These are phyloP conservation scores for Galaxea fascicularis DNA, from an alignment of 92 coral and sea anemone genomes.

Conservation along the genomic window DNA sequence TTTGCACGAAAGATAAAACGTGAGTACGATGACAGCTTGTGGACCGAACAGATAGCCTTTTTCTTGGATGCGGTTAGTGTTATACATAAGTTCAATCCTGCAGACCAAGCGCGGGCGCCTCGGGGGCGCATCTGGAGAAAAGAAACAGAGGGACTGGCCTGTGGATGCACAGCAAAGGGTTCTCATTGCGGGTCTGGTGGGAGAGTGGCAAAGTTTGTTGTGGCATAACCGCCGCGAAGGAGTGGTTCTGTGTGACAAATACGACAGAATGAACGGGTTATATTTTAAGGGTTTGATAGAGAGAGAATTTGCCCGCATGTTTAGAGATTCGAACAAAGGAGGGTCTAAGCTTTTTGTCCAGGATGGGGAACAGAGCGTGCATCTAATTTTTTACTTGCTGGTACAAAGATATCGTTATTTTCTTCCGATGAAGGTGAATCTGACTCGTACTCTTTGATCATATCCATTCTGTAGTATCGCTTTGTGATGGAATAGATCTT, in stretches of 20 bases:
- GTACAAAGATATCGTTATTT: not conserved
- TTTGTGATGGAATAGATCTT: too few species aligned
- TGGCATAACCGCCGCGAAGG: conserved; percentile 25
- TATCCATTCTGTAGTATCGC: too few species aligned
- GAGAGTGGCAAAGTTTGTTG: conserved; percentile 18
- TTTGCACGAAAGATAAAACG: conserved; percentile 25
- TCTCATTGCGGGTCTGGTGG: too few species aligned
- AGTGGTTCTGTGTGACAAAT: conserved; percentile 15
- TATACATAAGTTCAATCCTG: conserved; percentile 46
- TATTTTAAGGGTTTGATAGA: too few species aligned
- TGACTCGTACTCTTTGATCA: too few species aligned
- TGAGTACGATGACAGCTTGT: conserved; percentile 19
- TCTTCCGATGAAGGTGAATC: too few species aligned
- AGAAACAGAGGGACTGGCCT: conserved; percentile 32
- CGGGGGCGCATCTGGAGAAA: conserved; percentile 33
- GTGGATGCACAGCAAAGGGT: not conserved
- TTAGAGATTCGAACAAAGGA: not conserved
- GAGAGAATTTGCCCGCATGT: too few species aligned
- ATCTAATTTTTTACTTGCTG: not conserved
- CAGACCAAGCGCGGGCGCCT: conserved; percentile 57
- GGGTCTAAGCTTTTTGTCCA: conserved; percentile 1
- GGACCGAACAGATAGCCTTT: conserved; percentile 31
- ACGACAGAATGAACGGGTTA: conserved; percentile 21
- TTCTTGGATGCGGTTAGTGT: conserved; percentile 44
- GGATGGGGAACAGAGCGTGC: not conserved